Evolutionary conservation across 2,888 invertebrate genomes (phyloP), one percentile per base, ranked within the genome.

Genomic region (Amiota minor): DNA sequence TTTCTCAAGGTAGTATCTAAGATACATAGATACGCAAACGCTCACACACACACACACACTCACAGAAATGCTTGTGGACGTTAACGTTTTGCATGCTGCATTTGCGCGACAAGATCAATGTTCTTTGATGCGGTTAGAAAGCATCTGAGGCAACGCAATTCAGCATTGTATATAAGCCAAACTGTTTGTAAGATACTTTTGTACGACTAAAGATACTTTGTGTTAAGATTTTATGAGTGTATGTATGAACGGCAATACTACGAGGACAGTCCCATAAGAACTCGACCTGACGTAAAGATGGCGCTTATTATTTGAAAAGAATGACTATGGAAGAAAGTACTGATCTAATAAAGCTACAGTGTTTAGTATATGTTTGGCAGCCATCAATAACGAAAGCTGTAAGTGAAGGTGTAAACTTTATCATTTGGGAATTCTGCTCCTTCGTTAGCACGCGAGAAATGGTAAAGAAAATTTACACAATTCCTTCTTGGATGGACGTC

Each of bases 1-100:
- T 78, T 84, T 83, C 81, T 77, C 71, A 70, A 72, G 81, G 81
- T 86, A 84, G 83, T 83, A 85, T 85, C 83, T 83, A 81, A 85
- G 83, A 83, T 83, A 86, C 86, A 78, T 78, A 82, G 76, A 78
- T 78, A 72, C 47, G 20, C 23, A 75, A 61, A 10, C 71, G 78
- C 75, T 83, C 72, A 76, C 74, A 77, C 72, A 68, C 68, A 75
- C 61, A 74, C 70, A 79, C 49, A 72, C 61, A 73, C 12, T 78
- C 49, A 72, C 61, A 73, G 11, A 65, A 55, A 68, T 35, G 76
- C 65, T 77, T 76, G 78, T 81, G 81, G 65, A 55, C 59, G 59
- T 18, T 77, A 74, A 70, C 61, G 71, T 77, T 64, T 71, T 71
- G 71, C 71, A 71, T 71, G 35, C 53, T 65, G 53, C 55, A 53